phyloP scores from a whole-genome alignment of 2,113 vertebrate genomes.

The Apodemus speciosus region DNA sequence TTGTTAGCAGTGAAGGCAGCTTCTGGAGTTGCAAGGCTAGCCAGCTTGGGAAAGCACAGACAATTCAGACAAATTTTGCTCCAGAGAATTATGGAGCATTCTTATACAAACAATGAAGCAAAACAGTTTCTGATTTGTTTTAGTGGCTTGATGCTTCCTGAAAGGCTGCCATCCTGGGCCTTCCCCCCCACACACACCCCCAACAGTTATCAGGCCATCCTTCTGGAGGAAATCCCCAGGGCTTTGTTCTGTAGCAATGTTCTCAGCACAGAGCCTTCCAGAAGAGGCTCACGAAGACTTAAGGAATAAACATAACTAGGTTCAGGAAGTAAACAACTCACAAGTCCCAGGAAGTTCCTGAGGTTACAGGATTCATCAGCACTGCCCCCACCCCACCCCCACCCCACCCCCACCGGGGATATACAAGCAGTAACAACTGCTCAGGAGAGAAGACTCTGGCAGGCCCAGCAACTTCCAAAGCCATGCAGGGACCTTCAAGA shows the following conservation, averaged over 20 bases:
- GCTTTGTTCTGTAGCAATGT: neutral
- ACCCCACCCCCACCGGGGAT: fast-evolving
- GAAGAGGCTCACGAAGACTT: neutral
- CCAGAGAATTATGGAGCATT: neutral
- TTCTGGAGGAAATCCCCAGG: neutral
- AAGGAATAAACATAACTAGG: neutral
- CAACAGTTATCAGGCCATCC: neutral
- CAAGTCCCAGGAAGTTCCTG: neutral
- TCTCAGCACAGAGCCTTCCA: neutral
- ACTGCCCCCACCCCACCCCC: no score
- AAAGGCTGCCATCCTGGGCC: neutral
- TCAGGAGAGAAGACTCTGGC: neutral
- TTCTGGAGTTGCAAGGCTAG: neutral
- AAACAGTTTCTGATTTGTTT: neutral
- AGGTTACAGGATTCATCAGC: neutral
- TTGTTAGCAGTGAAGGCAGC: neutral
- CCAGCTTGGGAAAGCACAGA: neutral
- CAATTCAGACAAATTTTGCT: neutral
- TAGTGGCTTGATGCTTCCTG: neutral
- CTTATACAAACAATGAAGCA: neutral
- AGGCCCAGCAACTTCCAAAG: no score
- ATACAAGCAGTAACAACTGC: neutral
- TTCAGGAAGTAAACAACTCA: neutral
- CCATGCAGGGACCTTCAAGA: neutral
- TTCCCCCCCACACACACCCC: neutral